Percentiles rank a stretch among this genome's conserved stretches.
Evolutionary conservation across 2,113 vertebrate genomes (phyloP).

Genomic region (Rhodinocichla rosea): DNA sequence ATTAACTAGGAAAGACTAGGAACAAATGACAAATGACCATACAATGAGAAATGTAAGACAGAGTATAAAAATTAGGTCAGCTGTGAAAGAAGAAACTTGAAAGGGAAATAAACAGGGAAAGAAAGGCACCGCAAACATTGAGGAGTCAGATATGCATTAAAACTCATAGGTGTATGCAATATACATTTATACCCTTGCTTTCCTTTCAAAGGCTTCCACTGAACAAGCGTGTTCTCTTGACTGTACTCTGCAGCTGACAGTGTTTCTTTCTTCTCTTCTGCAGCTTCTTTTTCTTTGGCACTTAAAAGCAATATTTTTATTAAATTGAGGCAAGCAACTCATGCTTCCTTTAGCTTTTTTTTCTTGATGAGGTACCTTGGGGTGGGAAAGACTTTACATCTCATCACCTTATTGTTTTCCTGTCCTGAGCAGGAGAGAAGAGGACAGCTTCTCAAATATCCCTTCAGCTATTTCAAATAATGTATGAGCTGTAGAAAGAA

Average conservation of each 20-base stretch:
- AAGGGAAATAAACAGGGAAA: neutral
- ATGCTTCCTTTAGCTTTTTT: neutral
- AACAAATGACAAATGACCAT: neutral
- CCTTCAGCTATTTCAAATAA: neutral
- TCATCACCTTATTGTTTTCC: neutral
- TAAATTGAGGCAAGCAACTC: neutral
- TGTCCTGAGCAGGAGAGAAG: neutral
- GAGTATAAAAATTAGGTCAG: neutral
- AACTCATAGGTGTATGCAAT: neutral
- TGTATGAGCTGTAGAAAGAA: neutral
- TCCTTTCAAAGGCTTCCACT: neutral
- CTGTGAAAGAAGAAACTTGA: neutral
- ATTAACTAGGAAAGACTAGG: neutral
- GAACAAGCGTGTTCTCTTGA: neutral
- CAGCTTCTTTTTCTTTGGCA: neutral
- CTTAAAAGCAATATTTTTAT: neutral
- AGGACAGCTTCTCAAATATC: neutral
- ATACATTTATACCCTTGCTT: neutral
- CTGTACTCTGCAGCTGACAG: neutral
- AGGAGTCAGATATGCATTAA: neutral
- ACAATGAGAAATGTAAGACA: neutral
- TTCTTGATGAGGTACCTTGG: neutral
- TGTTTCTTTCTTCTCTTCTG: neutral
- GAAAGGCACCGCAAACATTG: neutral
- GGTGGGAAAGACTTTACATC: neutral